Evolutionary conservation across 2,888 invertebrate species (phyloP).

Genomic region (Spodoptera exigua): DNA sequence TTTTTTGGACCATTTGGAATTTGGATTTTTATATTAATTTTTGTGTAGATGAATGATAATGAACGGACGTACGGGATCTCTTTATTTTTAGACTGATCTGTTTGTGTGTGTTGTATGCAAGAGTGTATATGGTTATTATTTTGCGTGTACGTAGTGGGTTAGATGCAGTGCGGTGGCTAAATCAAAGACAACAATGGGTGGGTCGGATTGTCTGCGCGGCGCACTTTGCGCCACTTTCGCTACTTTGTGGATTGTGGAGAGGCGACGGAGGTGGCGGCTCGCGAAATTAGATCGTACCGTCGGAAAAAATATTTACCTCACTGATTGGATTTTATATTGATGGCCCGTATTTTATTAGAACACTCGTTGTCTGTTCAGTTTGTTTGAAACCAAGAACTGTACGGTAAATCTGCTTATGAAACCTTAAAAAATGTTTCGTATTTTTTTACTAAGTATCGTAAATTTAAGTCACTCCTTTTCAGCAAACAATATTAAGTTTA

Average conservation of each 20-base stretch:
- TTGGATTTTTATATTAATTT: conserved; percentile 59
- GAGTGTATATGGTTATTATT: conserved; percentile 34
- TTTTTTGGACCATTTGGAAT: conserved; percentile 67
- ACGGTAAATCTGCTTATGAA: conserved; percentile 13
- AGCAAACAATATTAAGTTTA: not conserved
- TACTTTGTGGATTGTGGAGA: conserved; percentile 82
- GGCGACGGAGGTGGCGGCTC: conserved; percentile 68
- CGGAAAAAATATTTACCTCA: conserved; percentile 59
- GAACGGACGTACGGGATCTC: conserved; percentile 14
- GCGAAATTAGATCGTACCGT: conserved; percentile 80
- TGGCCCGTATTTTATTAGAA: conserved; percentile 31
- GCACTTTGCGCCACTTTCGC: conserved; percentile 85
- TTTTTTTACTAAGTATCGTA: not conserved
- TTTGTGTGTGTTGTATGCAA: conserved; percentile 1
- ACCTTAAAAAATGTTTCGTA: not conserved
- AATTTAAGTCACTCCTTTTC: not conserved
- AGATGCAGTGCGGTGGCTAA: conserved; percentile 69
- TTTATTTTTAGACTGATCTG: conserved; percentile 12
- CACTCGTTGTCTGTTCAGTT: conserved; percentile 9
- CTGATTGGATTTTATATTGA: conserved; percentile 55
- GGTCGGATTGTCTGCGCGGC: conserved; percentile 78
- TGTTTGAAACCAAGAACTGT: conserved; percentile 21
- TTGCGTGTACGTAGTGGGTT: conserved; percentile 42
- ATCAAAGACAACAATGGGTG: conserved; percentile 84
- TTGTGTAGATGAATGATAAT: conserved; percentile 45